These are phyloP conservation scores for Hypomecis atomaria DNA, from an alignment of 2,888 invertebrate species.

Conservation along the genomic window DNA sequence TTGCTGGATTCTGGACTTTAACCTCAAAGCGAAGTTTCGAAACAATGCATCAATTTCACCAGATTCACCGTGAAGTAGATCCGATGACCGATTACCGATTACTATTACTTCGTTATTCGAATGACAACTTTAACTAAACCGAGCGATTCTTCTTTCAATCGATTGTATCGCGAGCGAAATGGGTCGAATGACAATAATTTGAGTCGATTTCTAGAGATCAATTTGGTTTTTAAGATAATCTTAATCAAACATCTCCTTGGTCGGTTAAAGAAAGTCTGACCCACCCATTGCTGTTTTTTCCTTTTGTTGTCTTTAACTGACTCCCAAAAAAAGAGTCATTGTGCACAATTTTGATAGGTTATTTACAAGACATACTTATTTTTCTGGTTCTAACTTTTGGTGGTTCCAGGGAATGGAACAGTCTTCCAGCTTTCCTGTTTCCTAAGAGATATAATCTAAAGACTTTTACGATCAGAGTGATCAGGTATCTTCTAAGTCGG, in stretches of 20 bases:
- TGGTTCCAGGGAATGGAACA: no score
- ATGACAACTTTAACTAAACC: slow-evolving; percentile 68
- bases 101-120: slow-evolving; percentile 52
- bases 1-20: neutral
- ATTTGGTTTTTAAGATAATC: slow-evolving; percentile 47
- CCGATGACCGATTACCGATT: slow-evolving; percentile 60
- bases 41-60: slow-evolving; percentile 44
- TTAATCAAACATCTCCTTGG: slow-evolving; percentile 45
- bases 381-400: no score
- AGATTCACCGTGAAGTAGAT: slow-evolving; percentile 70
- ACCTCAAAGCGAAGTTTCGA: slow-evolving; percentile 20
- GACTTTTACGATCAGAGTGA: no score
- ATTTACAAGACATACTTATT: no score
- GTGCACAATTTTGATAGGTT: no score
- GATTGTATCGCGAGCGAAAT: slow-evolving; percentile 43
- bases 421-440: no score
- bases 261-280: slow-evolving; percentile 39
- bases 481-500: no score
- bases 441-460: no score
- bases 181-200: slow-evolving; percentile 40
- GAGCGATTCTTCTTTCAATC: slow-evolving; percentile 42
- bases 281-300: slow-evolving; percentile 35
- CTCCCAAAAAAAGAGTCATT: no score
- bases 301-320: slow-evolving; percentile 3
- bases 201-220: slow-evolving; percentile 45